Evolutionary conservation across 2,797 vertebrate species (phyloP), one percentile per base, ranked within the genome.

Genomic region (Ibycter americanus): DNA sequence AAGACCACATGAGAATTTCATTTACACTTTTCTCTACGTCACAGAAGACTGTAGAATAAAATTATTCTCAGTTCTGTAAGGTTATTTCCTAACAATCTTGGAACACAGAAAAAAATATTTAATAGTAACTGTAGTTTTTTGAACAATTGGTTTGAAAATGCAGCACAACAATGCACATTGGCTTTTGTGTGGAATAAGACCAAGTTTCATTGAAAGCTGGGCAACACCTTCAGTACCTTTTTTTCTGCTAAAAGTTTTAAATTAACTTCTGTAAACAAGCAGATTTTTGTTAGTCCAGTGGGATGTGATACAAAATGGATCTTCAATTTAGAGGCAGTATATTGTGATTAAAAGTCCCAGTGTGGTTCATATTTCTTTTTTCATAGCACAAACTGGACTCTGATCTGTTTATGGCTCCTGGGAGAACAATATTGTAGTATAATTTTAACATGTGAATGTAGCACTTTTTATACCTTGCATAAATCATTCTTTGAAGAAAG

Each of bases 321-420:
- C 96, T 97, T 98, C 96, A 98, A 94, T 96, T 98, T 96, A 92
- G 83, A 95, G 83, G 83, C 22, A 70, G 51, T 31, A 89, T 94
- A 95, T 96, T 97, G 84, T 96, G 91, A 97, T 97, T 98, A 97
- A 97, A 97, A 97, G 93, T 97, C 74, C 97, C 95, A 73, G 25
- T 94, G 96, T 97, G 96, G 80, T 97, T 94, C 74, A 76, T 95
- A 97, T 96, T 86, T 98, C 95, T 98, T 86, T 97, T 97, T 97
- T 96, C 84, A 56, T 80, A 95, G 77, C 74, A 96, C 82, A 97
- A 92, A 97, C 91, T 96, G 95, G 95, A 96, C 89, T 97, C 62
- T 67, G 93, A 96, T 97, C 78, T 90, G 82, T 98, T 98, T 98
- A 97, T 91, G 90, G 79, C 83, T 97, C 97, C 97, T 96, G 51